Base-by-base conservation (phyloP, 2,113 vertebrate genomes). In the Alces alces region DNA sequence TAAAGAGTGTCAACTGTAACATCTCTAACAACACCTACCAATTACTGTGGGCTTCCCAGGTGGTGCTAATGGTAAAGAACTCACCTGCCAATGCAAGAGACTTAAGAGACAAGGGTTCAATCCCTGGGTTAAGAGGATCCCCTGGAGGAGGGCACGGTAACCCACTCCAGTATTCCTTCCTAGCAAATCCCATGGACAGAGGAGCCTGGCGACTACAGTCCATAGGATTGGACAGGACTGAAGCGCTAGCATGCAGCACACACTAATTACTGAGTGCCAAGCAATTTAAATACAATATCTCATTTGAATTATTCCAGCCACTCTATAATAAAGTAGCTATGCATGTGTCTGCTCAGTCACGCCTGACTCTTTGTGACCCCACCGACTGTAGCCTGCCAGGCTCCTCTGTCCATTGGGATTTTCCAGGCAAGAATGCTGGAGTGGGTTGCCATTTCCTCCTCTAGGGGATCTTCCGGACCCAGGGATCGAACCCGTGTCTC, bases 341-440 rank as follows among this genome's bases (percentile, higher is more conserved):
- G 36, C 21, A 3, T 43, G 36, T 25, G 21, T 43, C 21, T 14
- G 70, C 36, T 43, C 36, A 39, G 36, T 43, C 2, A 6, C 13
- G 70, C 7, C 23, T 70, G 19, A 39, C 66, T 73, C 70, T 73
- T 43, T 4, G 39, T 43, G 23, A 76, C 21, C 21, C 11, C 70
- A 25, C 3, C 0, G 1, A 43, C 3, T 3, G 3, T 76, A 43
- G 23, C 36, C 39, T 1, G 1, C 23, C n/a, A 73, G 70, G 11
- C 36, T 73, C 21, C 70, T 43, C 21, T 73, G 11, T 25, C 70
- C 70, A 7, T 6, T 70, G 70, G 70, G 12, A 43, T 43, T 73
- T 6, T 2, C 21, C 70, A 25, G 21, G 9, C 66, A 73, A 73
- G 66, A 73, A 73, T 39, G 23, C 21, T 73, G 36, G 70, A 73